Conservation (phyloP, 2,888 invertebrate genomes). For the Esperia sulphurella region DNA sequence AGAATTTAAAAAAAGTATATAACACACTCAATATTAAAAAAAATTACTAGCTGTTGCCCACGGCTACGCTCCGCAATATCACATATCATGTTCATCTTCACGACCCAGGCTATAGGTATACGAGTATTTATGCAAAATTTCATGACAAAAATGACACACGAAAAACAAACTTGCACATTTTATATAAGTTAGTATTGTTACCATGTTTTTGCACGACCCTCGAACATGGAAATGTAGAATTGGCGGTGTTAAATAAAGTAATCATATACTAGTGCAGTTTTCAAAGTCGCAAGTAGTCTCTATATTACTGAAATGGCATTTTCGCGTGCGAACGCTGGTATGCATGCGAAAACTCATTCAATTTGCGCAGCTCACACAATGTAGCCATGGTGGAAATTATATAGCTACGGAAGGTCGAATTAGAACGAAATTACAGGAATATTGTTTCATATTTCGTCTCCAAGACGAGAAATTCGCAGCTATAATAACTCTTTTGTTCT, state of each 20-base stretch:
- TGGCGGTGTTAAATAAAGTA: constrained; percentile 26
- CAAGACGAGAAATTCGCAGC: background rate
- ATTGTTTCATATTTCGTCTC: background rate
- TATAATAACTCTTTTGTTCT: background rate
- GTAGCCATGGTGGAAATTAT: background rate
- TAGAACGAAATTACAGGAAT: background rate
- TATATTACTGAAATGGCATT: constrained; percentile 32
- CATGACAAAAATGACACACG: too few species aligned
- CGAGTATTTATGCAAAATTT: too few species aligned
- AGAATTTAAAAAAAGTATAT: too few species aligned
- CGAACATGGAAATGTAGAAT: too few species aligned
- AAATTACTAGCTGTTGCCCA: too few species aligned
- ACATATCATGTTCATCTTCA: too few species aligned
- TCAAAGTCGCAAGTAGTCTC: constrained; percentile 17
- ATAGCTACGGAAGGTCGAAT: background rate
- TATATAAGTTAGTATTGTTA: too few species aligned
- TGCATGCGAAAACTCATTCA: constrained; percentile 13
- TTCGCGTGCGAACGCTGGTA: constrained; percentile 38
- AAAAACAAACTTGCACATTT: too few species aligned
- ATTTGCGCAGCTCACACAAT: background rate
- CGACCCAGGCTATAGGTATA: too few species aligned
- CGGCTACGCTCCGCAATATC: too few species aligned
- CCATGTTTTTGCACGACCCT: too few species aligned
- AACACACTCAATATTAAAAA: too few species aligned
- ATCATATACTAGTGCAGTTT: constrained; percentile 26